These are phyloP conservation scores for Selenia dentaria DNA, from an alignment of 2,888 invertebrate genomes.

Conservation along the genomic window DNA sequence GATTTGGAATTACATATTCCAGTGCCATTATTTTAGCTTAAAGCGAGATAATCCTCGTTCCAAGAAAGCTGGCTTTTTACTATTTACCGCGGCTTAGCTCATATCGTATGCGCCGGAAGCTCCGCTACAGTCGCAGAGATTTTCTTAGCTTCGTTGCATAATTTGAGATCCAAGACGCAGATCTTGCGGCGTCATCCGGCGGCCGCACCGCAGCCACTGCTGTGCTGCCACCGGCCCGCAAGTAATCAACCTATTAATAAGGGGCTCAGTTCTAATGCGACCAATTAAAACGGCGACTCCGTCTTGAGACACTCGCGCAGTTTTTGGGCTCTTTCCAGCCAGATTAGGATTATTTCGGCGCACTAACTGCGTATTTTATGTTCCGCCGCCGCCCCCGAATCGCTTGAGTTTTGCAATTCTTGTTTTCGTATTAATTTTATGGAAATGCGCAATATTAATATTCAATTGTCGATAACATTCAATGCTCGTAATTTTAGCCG, in stretches of 20 bases:
- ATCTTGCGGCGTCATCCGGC: slow-evolving; percentile 37
- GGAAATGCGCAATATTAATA: slow-evolving; percentile 65
- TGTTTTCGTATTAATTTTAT: slow-evolving; percentile 58
- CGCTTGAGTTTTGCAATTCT: slow-evolving; percentile 43
- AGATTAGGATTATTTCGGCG: slow-evolving; percentile 69
- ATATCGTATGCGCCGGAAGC: slow-evolving; percentile 40
- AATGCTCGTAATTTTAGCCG: slow-evolving; percentile 71
- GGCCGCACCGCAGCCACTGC: slow-evolving; percentile 23
- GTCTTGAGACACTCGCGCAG: slow-evolving; percentile 79
- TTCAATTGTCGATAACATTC: slow-evolving; percentile 72
- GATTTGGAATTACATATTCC: slow-evolving; percentile 20
- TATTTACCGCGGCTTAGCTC: slow-evolving; percentile 44
- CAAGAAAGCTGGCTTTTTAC: slow-evolving; percentile 38
- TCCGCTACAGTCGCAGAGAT: slow-evolving; percentile 47
- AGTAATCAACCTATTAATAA: slow-evolving; percentile 84
- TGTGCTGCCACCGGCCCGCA: slow-evolving; percentile 59
- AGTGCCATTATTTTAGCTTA: slow-evolving; percentile 17
- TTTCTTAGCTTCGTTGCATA: slow-evolving; percentile 58
- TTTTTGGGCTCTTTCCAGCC: slow-evolving; percentile 81
- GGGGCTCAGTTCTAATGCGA: slow-evolving; percentile 77
- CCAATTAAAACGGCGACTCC: slow-evolving; percentile 80
- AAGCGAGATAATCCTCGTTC: slow-evolving; percentile 19
- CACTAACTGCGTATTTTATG: slow-evolving; percentile 52
- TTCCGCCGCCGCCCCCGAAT: slow-evolving; percentile 34
- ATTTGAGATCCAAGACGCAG: slow-evolving; percentile 44